Conservation (phyloP, 2,797 vertebrate genomes). For the Podarcis siculus region DNA sequence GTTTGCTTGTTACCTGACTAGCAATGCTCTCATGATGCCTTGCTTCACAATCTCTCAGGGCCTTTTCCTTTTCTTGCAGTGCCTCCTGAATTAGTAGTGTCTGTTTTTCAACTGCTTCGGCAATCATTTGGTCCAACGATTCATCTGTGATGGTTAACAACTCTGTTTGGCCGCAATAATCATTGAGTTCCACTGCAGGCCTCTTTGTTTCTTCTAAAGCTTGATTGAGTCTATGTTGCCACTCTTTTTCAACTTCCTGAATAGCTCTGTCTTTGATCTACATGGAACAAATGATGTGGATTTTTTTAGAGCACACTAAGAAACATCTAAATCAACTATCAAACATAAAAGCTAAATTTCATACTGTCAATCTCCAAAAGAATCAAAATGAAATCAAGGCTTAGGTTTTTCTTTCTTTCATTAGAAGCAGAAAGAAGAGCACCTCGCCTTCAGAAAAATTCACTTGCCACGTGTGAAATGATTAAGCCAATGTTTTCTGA, state of each 20-base stretch:
- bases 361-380: too few species aligned
- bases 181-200: constrained; percentile 62
- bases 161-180: constrained; percentile 82
- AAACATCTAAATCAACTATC: background rate
- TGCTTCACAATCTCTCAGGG: constrained; percentile 75
- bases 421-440: background rate
- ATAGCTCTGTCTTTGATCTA: constrained; percentile 73
- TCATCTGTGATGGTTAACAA: constrained; percentile 42
- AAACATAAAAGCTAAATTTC: background rate
- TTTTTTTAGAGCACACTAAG: background rate
- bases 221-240: constrained; percentile 80
- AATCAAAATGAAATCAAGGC: background rate
- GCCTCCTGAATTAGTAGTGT: constrained; percentile 75
- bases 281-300: constrained; percentile 52
- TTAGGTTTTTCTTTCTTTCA: background rate
- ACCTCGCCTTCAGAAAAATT: background rate
- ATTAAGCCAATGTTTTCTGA: background rate
- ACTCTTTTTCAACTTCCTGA: constrained; percentile 82
- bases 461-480: background rate
- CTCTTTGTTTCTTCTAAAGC: constrained; percentile 69
- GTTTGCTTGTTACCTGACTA: constrained; percentile 74
- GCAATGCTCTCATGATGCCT: constrained; percentile 82
- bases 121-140: constrained; percentile 72
- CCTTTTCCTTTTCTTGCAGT: constrained; percentile 73
- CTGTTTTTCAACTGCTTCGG: constrained; percentile 74